These are phyloP conservation scores for Scotopteryx bipunctaria DNA, from an alignment of 2,888 invertebrate genomes.

Conservation along the genomic window DNA sequence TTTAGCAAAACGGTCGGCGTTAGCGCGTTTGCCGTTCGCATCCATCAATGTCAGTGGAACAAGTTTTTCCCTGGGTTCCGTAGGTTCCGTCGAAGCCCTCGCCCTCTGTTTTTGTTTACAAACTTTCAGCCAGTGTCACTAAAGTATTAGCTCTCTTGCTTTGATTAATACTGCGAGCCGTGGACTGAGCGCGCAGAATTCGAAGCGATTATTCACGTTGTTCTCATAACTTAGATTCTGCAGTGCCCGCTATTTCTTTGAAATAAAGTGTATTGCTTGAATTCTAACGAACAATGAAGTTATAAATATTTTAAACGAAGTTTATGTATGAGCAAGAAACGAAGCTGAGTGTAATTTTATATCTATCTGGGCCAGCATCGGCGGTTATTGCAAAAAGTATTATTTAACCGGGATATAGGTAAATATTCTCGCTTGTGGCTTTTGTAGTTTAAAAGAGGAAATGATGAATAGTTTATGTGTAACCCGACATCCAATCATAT, in stretches of 20 bases:
- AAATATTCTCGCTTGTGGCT: neutral
- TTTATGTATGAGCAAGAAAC: neutral
- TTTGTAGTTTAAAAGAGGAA: neutral
- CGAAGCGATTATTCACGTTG: conserved; percentile 21
- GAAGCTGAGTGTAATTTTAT: neutral
- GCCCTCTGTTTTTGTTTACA: conserved; percentile 72
- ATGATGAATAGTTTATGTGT: conserved; percentile 13
- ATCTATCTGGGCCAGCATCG: neutral
- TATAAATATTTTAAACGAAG: neutral
- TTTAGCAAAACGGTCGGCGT: conserved; percentile 58
- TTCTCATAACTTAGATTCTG: conserved; percentile 18
- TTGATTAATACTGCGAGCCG: conserved; percentile 55
- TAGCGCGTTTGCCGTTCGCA: conserved; percentile 61
- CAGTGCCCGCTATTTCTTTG: conserved; percentile 9
- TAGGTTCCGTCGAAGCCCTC: conserved; percentile 65
- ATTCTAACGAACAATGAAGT: neutral
- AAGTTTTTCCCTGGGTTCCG: conserved; percentile 75
- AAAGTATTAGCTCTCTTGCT: conserved; percentile 63
- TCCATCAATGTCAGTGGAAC: conserved; percentile 75
- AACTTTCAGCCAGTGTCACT: conserved; percentile 70
- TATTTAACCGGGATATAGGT: neutral
- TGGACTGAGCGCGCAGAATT: conserved; percentile 31
- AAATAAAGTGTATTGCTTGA: conserved; percentile 1
- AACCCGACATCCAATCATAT: conserved; percentile 37
- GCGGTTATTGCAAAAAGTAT: neutral